These are phyloP conservation scores for Anableps anableps DNA, from an alignment of 2,797 vertebrate species.

Conservation along the genomic window DNA sequence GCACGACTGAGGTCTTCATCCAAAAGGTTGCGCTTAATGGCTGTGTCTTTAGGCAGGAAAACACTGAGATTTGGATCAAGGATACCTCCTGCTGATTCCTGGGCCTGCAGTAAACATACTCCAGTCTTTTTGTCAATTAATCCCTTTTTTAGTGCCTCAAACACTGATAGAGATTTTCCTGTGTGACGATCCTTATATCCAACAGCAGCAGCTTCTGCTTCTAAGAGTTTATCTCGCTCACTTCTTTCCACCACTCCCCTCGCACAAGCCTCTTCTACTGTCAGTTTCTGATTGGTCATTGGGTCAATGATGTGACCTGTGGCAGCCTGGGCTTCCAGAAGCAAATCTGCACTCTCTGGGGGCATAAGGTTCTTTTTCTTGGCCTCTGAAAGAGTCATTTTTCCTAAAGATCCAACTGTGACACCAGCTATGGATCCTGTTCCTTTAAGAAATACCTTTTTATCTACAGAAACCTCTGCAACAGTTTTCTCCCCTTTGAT, in stretches of 20 bases:
- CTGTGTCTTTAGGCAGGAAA: slow-evolving; percentile 89
- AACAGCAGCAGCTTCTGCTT: slow-evolving; percentile 86
- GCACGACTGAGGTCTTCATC: slow-evolving; percentile 76
- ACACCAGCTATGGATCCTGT: slow-evolving; percentile 80
- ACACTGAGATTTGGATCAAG: slow-evolving; percentile 90
- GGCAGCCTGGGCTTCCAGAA: slow-evolving; percentile 87
- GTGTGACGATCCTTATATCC: slow-evolving; percentile 83
- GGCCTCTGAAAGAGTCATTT: slow-evolving; percentile 85
- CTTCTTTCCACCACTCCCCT: slow-evolving; percentile 43
- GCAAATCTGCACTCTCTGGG: slow-evolving; percentile 76
- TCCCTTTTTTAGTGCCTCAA: slow-evolving; percentile 75
- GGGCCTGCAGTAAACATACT: slow-evolving; percentile 86
- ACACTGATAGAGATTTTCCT: slow-evolving; percentile 67
- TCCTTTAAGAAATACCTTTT: slow-evolving; percentile 79
- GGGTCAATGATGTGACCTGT: slow-evolving; percentile 88
- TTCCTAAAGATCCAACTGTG: slow-evolving; percentile 72
- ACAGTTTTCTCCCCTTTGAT: background rate
- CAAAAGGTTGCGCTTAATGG: slow-evolving; percentile 87
- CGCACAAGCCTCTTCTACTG: slow-evolving; percentile 61
- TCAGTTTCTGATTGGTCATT: slow-evolving; percentile 76
- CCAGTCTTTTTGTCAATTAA: slow-evolving; percentile 48
- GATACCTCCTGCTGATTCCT: slow-evolving; percentile 86
- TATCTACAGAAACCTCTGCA: slow-evolving; percentile 79
- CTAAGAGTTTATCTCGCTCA: slow-evolving; percentile 73
- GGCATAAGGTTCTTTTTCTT: slow-evolving; percentile 82